phyloP scores from a whole-genome alignment of 2,888 invertebrate genomes.

The Drosophila helvetica region DNA sequence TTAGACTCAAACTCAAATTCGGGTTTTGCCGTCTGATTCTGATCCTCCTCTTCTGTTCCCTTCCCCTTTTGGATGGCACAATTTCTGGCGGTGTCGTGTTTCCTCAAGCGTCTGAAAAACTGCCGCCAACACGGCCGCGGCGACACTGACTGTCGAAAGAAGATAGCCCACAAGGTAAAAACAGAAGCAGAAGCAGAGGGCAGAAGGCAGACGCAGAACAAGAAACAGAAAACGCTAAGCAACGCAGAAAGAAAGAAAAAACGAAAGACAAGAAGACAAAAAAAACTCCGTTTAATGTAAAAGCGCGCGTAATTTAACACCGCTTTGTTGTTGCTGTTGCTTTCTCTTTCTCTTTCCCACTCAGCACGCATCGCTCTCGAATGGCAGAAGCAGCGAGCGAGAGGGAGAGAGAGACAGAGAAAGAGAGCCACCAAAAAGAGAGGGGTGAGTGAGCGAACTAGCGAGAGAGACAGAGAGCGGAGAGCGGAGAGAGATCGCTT shows the following conservation, averaged over 20 bases:
- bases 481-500: constrained; percentile 8
- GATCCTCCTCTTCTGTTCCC: too few relatives aligned
- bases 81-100: background rate
- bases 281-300: constrained; percentile 65
- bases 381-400: constrained; percentile 4
- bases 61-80: too few relatives aligned
- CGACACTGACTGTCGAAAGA: background rate
- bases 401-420: constrained; percentile 13
- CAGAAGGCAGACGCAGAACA: constrained; percentile 19
- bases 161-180: constrained; percentile 6
- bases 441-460: constrained; percentile 11
- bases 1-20: constrained; percentile 9
- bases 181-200: constrained; percentile 20
- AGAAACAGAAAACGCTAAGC: constrained; percentile 13
- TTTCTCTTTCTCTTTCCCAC: constrained; percentile 72
- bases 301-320: constrained; percentile 80
- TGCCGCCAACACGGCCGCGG: background rate
- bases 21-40: background rate
- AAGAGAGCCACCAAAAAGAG: constrained; percentile 10
- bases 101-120: background rate
- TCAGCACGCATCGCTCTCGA: constrained; percentile 16
- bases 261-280: constrained; percentile 4
- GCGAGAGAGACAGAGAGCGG: background rate
- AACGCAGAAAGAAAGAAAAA: constrained; percentile 6
- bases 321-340: constrained; percentile 39